These are phyloP conservation scores for Liolophura sinensis DNA, from an alignment of 1,140 invertebrate species.

Conservation along the genomic window DNA sequence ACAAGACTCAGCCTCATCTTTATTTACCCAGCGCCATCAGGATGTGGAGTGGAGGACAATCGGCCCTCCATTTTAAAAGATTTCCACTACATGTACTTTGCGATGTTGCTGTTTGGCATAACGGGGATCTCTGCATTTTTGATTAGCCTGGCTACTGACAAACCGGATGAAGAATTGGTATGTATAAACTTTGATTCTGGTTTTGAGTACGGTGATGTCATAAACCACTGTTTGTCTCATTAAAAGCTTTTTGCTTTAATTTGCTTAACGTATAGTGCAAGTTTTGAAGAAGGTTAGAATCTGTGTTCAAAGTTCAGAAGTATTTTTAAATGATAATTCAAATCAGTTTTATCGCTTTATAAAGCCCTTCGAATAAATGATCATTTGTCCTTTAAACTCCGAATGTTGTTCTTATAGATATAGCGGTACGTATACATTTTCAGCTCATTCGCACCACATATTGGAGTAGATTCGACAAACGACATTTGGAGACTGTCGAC, in stretches of 20 bases:
- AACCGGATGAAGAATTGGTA: conserved; percentile 42
- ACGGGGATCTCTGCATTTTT: conserved; percentile 52
- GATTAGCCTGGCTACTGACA: conserved; percentile 59
- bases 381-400: background rate
- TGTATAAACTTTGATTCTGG: background rate
- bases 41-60: conserved; percentile 43
- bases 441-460: conserved; percentile 39
- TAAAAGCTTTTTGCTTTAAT: background rate
- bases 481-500: conserved; percentile 4
- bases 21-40: conserved; percentile 38
- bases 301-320: background rate
- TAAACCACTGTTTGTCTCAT: background rate
- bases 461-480: conserved; percentile 29
- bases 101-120: conserved; percentile 59
- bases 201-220: background rate
- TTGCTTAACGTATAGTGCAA: background rate
- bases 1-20: conserved; percentile 32
- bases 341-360: background rate
- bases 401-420: background rate
- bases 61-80: conserved; percentile 56
- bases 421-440: background rate
- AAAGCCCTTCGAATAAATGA: too few species aligned
- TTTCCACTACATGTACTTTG: conserved; percentile 64
- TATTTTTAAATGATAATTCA: background rate
- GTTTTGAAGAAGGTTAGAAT: background rate